A percentile compares a stretch with the other conserved stretches of the same genome.
phyloP scores from a whole-genome alignment of 2,797 vertebrate species.

The Gobio occitaniae region DNA sequence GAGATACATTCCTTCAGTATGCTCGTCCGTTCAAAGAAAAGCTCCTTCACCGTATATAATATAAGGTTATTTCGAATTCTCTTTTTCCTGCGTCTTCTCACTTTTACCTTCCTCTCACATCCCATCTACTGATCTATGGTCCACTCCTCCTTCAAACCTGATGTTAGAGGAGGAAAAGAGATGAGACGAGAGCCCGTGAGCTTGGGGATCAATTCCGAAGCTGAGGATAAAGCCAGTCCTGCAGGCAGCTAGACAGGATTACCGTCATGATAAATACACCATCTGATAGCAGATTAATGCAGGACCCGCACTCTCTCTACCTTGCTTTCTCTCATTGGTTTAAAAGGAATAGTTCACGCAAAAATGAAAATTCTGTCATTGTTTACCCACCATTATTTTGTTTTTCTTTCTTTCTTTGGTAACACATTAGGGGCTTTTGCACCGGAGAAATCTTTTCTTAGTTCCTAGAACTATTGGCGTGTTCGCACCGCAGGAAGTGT shows the following conservation, averaged over 20 bases:
- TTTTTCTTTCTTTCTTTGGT: background rate
- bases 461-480: no score
- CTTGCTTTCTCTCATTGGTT: slow-evolving; percentile 39
- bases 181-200: slow-evolving; percentile 27
- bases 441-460: no score
- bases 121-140: slow-evolving; percentile 9
- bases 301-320: slow-evolving; percentile 44
- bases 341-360: background rate
- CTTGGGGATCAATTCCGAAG: slow-evolving; percentile 49
- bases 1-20: background rate
- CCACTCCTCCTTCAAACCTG: background rate
- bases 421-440: no score
- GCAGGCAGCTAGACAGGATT: slow-evolving; percentile 49
- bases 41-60: background rate
- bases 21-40: background rate
- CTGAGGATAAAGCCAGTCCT: slow-evolving; percentile 51
- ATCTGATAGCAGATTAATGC: slow-evolving; percentile 65
- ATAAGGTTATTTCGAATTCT: slow-evolving; percentile 54
- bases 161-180: slow-evolving; percentile 31
- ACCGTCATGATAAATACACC: slow-evolving; percentile 61
- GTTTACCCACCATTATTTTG: no score
- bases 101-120: slow-evolving; percentile 10
- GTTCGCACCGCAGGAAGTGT: no score
- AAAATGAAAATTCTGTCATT: background rate
- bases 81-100: background rate